Base-by-base conservation (phyloP, 2,888 invertebrate species). In the Agelastica alni region DNA sequence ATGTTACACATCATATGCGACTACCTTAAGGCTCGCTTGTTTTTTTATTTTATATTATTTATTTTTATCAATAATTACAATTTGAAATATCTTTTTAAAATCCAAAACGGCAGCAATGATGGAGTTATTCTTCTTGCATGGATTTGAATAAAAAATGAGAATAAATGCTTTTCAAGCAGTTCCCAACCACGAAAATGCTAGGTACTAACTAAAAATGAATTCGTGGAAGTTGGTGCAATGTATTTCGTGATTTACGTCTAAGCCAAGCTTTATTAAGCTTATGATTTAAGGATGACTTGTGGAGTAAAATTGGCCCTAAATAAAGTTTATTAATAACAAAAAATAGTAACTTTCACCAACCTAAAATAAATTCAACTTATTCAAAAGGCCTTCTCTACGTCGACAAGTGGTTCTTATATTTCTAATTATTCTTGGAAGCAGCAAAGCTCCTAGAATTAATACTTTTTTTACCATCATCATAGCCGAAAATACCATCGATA, bases 381-480 rank as follows among this genome's bases (percentile, higher is more conserved):
- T 48, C 14, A 39, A 20, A 10, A 39, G 20, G 17, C 16, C 47
- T 22, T 34, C 49, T 49, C 20, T 48, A 3, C 20, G 17, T 1
- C 37, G 55, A 47, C 66, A 66, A 0, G 64, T 56, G 12, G 51
- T 51, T 45, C 66, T 67, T n/a, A 69, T 63, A 39, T 65, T 60
- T 36, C 61, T 61, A 7, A 69, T 36, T 4, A 66, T 57, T 10
- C 58, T 53, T 1, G 87, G 86, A 13, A 85, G 69, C 18, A 85
- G 70, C 6, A 87, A 65, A 0, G 85, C 84, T 5, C 81, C 85
- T 0, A 85, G 70, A 2, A 87, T 72, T 7, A 87, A 73, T 2
- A 86, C 73, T 64, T 87, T 87, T 75, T 87, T 87, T 60, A 87
- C 85, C 64, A 85, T 78, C 61, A 87, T 72, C 0, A 87, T 83